Conservation (phyloP, 2,113 vertebrate genomes). For the Hippocampus comes region DNA sequence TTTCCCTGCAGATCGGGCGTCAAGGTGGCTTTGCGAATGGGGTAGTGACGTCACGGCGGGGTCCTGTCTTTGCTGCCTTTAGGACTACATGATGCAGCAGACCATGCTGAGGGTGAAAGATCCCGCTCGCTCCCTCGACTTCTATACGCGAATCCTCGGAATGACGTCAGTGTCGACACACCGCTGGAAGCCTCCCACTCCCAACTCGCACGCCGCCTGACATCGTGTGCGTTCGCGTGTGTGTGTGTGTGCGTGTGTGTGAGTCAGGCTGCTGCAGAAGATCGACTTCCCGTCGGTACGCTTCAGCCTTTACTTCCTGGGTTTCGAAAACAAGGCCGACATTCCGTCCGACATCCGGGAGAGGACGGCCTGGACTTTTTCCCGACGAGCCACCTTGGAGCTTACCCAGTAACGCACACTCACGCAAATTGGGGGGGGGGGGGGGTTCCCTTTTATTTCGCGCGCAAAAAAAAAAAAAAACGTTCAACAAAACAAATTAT, state of each 20-base stretch:
- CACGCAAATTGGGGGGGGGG: too few relatives aligned
- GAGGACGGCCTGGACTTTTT: conserved; percentile 84
- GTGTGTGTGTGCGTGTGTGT: neutral
- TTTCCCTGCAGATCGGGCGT: too few relatives aligned
- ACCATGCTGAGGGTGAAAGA: conserved; percentile 13
- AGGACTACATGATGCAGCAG: conserved; percentile 13
- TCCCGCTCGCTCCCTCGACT: conserved; percentile 10
- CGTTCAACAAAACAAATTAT: too few relatives aligned
- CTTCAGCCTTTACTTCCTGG: conserved; percentile 93
- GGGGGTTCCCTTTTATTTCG: too few relatives aligned
- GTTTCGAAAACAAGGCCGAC: conserved; percentile 92
- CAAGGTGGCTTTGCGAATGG: neutral
- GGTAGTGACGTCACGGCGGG: neutral
- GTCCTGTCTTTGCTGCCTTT: neutral
- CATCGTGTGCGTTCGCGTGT: neutral
- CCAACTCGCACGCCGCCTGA: neutral
- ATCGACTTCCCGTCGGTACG: conserved; percentile 90
- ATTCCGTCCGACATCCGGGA: conserved; percentile 83
- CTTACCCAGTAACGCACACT: conserved; percentile 75
- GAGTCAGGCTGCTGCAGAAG: conserved; percentile 5
- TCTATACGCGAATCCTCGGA: conserved; percentile 6
- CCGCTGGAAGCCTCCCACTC: too few relatives aligned
- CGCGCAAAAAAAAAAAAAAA: too few relatives aligned
- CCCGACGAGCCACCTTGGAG: conserved; percentile 89
- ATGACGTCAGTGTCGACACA: neutral